Base-by-base conservation (phyloP, 2,888 invertebrate genomes). In the Ischnus inquisitorius region DNA sequence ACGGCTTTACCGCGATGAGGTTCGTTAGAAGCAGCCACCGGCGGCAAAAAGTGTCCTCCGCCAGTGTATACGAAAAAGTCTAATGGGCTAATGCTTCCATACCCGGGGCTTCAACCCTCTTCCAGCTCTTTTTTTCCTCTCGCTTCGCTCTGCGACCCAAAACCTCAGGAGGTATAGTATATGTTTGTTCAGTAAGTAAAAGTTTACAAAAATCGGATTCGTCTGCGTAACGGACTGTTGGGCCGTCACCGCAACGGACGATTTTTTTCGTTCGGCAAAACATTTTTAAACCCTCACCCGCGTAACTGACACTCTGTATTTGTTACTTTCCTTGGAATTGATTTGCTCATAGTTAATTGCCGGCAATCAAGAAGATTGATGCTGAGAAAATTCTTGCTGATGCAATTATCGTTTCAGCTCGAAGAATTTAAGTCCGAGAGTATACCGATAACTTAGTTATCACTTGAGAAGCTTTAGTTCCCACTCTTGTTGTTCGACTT, bases 1-100 rank as follows among this genome's bases (percentile, higher is more conserved):
- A 57, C 34, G 34, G 82, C 68, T 78, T 74, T 51, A 57, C 68
- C 68, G 78, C 72, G 65, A 79, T 83, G 83, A 83, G 83, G 83
- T 83, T 79, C 83, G 69, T 83, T 83, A 83, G 75, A 65, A 83
- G 19, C 22, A 12, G 51, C 62, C 46, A 76, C 43, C 65, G 65
- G 46, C 71, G 64, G 34, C 64, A 69, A 79, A 76, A 83, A 83
- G 57, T 76, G 75, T 65, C 65, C 46, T 48, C 14, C 39, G 71
- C 60, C 25, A 57, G 79, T 54, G 54, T 65, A 57, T 67, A 77
- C 60, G 46, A 41, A 62, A 28, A 12, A 39, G 46, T 60, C 62
- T 64, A 67, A 79, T 28, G 67, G 76, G 54, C 71, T 76, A 83
- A 79, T 83, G 76, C 71, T 71, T 46, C 51, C 51, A 69, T 43